A percentile compares a stretch with the other conserved stretches of the same genome.
Evolutionary conservation across 2,113 vertebrate species (phyloP).

Genomic region (Myotis brandtii): DNA sequence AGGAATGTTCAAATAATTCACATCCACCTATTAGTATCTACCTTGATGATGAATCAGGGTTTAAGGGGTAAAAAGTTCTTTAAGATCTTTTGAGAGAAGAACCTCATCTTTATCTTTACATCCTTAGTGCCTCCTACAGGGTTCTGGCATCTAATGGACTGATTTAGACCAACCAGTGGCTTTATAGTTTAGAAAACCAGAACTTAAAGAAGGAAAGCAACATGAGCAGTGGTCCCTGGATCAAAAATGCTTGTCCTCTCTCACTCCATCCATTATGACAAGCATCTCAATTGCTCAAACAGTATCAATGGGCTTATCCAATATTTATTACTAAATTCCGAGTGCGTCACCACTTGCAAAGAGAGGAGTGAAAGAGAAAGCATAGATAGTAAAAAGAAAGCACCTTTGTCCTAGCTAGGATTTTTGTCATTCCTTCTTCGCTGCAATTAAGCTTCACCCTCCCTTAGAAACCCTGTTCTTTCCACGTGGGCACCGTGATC

Average conservation of each 20-base stretch:
- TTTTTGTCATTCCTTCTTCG: conserved; percentile 1
- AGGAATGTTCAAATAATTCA: conserved; percentile 46
- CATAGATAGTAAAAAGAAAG: neutral
- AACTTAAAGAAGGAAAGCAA: neutral
- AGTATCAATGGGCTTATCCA: neutral
- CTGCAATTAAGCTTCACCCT: neutral
- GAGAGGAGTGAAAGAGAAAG: neutral
- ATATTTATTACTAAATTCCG: neutral
- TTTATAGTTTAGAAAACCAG: neutral
- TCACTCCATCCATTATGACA: neutral
- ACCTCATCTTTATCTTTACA: neutral
- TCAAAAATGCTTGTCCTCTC: neutral
- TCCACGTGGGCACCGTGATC: rapidly evolving
- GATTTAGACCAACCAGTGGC: neutral
- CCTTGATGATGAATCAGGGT: conserved; percentile 19
- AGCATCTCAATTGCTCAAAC: neutral
- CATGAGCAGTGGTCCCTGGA: neutral
- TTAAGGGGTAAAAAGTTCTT: conserved; percentile 46
- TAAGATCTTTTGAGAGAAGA: conserved; percentile 13
- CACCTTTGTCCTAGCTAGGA: neutral
- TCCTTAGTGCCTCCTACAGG: neutral
- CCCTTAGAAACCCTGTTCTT: neutral
- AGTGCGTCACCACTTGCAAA: conserved; percentile 1
- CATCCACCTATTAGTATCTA: conserved; percentile 1
- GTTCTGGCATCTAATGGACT: neutral